These are phyloP conservation scores for Masticophis lateralis DNA, from an alignment of 2,797 vertebrate genomes.

Conservation along the genomic window DNA sequence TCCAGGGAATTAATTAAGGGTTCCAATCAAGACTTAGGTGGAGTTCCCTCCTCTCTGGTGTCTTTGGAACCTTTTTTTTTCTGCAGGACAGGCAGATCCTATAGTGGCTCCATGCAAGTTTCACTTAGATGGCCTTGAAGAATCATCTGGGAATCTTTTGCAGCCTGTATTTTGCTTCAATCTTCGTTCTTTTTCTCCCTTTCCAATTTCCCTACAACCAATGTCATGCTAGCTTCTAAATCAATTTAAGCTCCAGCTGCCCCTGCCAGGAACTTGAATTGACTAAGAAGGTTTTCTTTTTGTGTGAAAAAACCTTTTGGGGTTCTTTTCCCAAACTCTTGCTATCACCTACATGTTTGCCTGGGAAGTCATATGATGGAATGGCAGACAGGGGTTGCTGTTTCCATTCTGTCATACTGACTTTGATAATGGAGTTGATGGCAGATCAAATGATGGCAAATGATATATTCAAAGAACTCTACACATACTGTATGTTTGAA, in stretches of 20 bases:
- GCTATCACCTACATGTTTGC: neutral
- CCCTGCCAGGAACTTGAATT: neutral
- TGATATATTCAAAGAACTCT: neutral
- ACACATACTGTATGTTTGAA: neutral
- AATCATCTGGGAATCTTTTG: neutral
- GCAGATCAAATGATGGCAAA: neutral
- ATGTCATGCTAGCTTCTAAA: neutral
- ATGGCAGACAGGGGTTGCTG: neutral
- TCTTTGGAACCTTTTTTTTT: neutral
- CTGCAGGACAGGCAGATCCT: neutral
- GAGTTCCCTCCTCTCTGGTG: neutral
- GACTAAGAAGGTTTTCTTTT: neutral
- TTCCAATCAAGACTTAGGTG: neutral
- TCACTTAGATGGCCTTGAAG: neutral
- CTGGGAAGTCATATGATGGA: neutral
- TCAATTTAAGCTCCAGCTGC: neutral
- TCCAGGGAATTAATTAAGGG: neutral
- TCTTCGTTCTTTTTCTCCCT: neutral
- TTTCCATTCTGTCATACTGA: neutral
- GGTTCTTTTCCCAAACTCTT: neutral
- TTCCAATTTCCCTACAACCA: neutral
- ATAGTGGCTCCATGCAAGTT: neutral
- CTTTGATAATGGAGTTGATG: neutral
- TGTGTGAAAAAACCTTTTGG: neutral
- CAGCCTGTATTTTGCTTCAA: neutral